Conservation (phyloP, 2,888 invertebrate genomes). For the Rhorus exstirpatorius region DNA sequence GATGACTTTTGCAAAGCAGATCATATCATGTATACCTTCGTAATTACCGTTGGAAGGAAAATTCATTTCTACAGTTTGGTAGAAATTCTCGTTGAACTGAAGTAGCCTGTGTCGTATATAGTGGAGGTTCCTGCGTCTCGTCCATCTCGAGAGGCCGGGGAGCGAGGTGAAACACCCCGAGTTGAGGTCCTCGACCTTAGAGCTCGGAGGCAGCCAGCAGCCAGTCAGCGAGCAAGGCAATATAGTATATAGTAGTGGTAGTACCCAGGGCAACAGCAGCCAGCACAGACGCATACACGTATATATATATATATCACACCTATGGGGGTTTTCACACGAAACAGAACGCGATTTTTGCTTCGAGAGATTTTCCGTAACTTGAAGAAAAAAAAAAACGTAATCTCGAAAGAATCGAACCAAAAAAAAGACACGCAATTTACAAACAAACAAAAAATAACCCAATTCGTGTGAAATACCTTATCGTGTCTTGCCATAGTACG, state of each 20-base stretch:
- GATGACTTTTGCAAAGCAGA: not conserved
- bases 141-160: slow-evolving; percentile 70
- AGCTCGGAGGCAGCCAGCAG: slow-evolving; percentile 67
- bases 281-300: slow-evolving; percentile 27
- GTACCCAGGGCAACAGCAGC: slow-evolving; percentile 54
- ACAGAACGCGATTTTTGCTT: not conserved
- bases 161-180: slow-evolving; percentile 74
- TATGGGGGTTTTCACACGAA: slow-evolving; percentile 20
- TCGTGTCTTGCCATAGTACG: too few species aligned
- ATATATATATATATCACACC: not conserved
- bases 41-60: too few species aligned
- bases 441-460: too few species aligned
- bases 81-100: slow-evolving; percentile 21
- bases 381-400: too few species aligned
- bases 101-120: slow-evolving; percentile 33
- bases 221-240: slow-evolving; percentile 56
- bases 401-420: too few species aligned
- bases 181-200: slow-evolving; percentile 74
- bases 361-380: not conserved
- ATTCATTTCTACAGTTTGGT: not conserved
- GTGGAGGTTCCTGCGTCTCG: slow-evolving; percentile 67
- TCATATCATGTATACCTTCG: too few species aligned
- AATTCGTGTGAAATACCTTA: too few species aligned
- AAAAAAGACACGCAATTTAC: too few species aligned
- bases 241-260: slow-evolving; percentile 48